Percentiles rank a stretch among this genome's conserved stretches.
Evolutionary conservation across 2,888 invertebrate genomes (phyloP).

Genomic region (Campopleginae sp.): DNA sequence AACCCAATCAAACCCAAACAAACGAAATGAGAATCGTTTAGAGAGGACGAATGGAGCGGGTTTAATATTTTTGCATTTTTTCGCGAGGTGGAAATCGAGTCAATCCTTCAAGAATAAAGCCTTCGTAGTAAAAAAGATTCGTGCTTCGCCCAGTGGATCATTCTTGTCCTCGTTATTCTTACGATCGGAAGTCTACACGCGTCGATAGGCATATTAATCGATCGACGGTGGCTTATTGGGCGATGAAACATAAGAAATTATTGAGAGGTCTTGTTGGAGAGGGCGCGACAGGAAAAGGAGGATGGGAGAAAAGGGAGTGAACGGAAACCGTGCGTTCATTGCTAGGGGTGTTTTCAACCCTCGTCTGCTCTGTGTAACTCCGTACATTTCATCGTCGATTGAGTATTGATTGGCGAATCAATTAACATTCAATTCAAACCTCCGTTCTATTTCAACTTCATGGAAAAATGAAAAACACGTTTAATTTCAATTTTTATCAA

Average conservation of each 20-base stretch:
- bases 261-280: constrained; percentile 69
- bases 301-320: constrained; percentile 56
- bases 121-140: background rate
- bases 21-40: background rate
- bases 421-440: background rate
- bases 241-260: constrained; percentile 74
- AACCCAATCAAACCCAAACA: background rate
- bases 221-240: constrained; percentile 62
- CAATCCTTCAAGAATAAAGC: background rate
- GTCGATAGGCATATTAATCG: constrained; percentile 63
- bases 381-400: background rate
- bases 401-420: background rate
- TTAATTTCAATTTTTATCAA: too few relatives aligned
- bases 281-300: constrained; percentile 66
- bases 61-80: background rate
- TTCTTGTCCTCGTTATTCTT: constrained; percentile 29
- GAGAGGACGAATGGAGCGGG: background rate
- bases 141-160: background rate
- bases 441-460: too few relatives aligned
- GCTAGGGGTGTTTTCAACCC: background rate
- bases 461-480: too few relatives aligned
- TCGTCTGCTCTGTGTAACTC: background rate
- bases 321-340: constrained; percentile 18
- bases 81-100: background rate
- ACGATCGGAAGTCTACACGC: constrained; percentile 16